Base-by-base conservation (phyloP, 1,140 invertebrate genomes). In the Ceratina japonica region DNA sequence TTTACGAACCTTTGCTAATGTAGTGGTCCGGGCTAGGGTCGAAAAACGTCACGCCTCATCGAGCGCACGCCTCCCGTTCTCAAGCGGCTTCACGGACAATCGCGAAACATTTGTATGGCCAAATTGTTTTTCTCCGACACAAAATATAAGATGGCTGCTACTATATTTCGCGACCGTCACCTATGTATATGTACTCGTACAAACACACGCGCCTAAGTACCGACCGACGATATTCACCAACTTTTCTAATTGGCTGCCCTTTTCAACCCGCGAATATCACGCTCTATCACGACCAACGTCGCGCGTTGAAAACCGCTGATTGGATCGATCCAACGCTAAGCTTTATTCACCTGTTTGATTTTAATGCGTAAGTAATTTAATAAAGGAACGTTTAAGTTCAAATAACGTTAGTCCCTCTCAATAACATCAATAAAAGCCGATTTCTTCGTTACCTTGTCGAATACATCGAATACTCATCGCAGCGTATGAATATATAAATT, bases 121-220 rank as follows among this genome's bases (percentile, higher is more conserved):
- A 87, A 89, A 90, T 89, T 93, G 91, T 93, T 93, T 92, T 92
- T 92, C 91, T 92, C 89, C 83, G 91, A 92, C 91, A 90, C 91
- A 92, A 92, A 93, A 92, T 92, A 93, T 92, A 93, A 93, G 92
- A 93, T 93, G 92, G 92, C 91, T 91, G 91, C 91, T 91, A 86
- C 89, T 90, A 91, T 91, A 91, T 91, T 89, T 88, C 89, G 79
- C 89, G 86, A 86, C 86, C 75, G 82, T 75, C 85, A 87, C 83
- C 83, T 88, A 88, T 56, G 37, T 44, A 56, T 84, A 88, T 82
- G 79, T 80, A 75, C 66, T 63, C 49, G 52, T 31, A 80, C 83
- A 81, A 76, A 85, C 87, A 84, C 85, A 70, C 72, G 75, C 75
- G 31, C 79, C 22, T 44, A 77, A 58, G 70, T 65, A 58, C 61